Percentiles rank a stretch among this genome's conserved stretches.
phyloP scores from a whole-genome alignment of 2,888 invertebrate genomes.

The Esperia sulphurella region DNA sequence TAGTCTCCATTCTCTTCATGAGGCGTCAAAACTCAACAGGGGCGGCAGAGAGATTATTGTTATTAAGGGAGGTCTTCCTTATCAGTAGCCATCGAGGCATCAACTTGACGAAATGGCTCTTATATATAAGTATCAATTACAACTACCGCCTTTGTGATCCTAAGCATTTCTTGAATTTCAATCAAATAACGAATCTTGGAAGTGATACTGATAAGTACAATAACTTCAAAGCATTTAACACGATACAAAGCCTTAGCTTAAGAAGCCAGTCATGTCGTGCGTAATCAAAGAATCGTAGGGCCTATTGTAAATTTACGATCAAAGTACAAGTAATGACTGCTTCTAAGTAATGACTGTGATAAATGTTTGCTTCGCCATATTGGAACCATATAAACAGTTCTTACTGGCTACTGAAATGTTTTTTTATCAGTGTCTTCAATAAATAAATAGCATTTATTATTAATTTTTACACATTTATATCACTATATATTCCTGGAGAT shows the following conservation, averaged over 20 bases:
- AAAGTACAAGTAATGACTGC: too few relatives aligned
- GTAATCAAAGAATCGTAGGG: too few relatives aligned
- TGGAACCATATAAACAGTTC: too few relatives aligned
- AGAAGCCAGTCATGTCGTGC: not conserved
- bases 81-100: slow-evolving; percentile 21
- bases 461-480: too few relatives aligned
- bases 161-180: slow-evolving; percentile 29
- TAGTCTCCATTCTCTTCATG: slow-evolving; percentile 4
- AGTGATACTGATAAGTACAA: slow-evolving; percentile 2
- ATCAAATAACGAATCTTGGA: slow-evolving; percentile 26
- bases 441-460: too few relatives aligned
- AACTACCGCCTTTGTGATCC: slow-evolving; percentile 24
- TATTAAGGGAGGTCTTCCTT: slow-evolving; percentile 26
- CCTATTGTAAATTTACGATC: too few relatives aligned
- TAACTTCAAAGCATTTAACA: not conserved
- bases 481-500: too few relatives aligned
- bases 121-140: slow-evolving; percentile 33
- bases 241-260: not conserved
- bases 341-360: too few relatives aligned
- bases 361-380: too few relatives aligned
- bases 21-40: slow-evolving; percentile 5
- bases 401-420: too few relatives aligned
- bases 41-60: slow-evolving; percentile 14
- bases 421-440: too few relatives aligned
- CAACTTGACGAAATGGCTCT: slow-evolving; percentile 20